Evolutionary conservation across 2,113 vertebrate species (phyloP).

Genomic region (Chloebia gouldiae): DNA sequence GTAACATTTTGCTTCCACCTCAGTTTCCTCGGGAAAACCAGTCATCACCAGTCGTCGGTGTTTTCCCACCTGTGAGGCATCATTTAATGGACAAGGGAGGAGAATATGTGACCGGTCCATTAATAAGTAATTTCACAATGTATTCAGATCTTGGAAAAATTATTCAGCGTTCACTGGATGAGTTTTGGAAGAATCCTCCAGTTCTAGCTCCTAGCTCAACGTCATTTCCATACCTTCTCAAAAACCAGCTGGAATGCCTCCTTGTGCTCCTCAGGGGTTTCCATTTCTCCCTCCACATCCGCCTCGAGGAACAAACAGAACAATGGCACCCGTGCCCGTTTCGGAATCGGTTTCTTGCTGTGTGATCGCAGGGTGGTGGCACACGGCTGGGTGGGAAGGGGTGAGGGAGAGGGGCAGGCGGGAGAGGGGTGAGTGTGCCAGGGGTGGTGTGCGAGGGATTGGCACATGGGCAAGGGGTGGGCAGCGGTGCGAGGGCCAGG

Average conservation of each 20-base stretch:
- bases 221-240: conserved; percentile 79
- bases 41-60: conserved; percentile 64
- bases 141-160: conserved; percentile 98
- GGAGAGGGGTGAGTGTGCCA: neutral
- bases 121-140: conserved; percentile 95
- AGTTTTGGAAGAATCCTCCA: conserved; percentile 98
- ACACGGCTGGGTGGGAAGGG: no score
- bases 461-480: neutral
- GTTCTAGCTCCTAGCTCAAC: conserved; percentile 84
- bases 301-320: no score
- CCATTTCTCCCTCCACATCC: no score
- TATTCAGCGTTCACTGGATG: conserved; percentile 91
- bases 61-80: conserved; percentile 90
- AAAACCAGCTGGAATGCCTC: no score
- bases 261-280: no score
- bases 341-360: no score
- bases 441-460: neutral
- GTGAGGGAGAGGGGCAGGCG: neutral
- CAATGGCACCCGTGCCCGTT: no score
- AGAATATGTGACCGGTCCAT: conserved; percentile 85
- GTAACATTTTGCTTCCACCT: conserved; percentile 86
- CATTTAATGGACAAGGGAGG: conserved; percentile 94
- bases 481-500: no score
- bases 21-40: conserved; percentile 97
- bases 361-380: no score